phyloP scores from a whole-genome alignment of 23 tunicate genomes.

The Styela clava region DNA sequence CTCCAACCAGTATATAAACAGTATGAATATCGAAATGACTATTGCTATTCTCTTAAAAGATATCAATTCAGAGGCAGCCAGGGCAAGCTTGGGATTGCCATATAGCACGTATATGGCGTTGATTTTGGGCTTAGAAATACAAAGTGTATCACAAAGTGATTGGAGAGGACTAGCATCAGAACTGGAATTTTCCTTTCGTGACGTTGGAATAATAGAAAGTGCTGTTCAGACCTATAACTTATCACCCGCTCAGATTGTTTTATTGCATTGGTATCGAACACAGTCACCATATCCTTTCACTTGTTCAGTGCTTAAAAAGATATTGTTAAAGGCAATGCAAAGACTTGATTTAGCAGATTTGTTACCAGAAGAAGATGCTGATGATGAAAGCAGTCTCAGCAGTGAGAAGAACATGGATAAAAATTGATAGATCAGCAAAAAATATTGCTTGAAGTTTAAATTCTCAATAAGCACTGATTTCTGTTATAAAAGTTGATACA shows the following conservation, averaged over 20 bases:
- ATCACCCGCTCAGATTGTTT: conserved; percentile 17
- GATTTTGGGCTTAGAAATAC: conserved; percentile 70
- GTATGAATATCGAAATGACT: conserved; percentile 51
- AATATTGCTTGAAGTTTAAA: too few species aligned
- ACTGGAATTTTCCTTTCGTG: conserved; percentile 32
- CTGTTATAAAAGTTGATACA: too few species aligned
- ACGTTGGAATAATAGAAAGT: conserved; percentile 13
- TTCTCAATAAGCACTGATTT: too few species aligned
- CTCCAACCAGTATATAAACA: conserved; percentile 16
- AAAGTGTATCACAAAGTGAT: conserved; percentile 52
- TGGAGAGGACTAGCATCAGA: conserved; percentile 80
- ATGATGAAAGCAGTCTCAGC: too few species aligned
- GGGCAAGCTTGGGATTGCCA: conserved; percentile 63
- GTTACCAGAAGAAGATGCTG: conserved; percentile 10
- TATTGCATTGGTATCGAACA: conserved; percentile 22
- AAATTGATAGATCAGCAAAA: too few species aligned
- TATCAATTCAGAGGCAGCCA: conserved; percentile 28
- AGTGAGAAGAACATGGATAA: too few species aligned
- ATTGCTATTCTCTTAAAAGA: conserved; percentile 63
- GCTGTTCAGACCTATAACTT: conserved; percentile 2
- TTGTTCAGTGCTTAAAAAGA: conserved; percentile 27
- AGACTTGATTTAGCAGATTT: conserved; percentile 21
- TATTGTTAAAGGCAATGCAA: conserved; percentile 31
- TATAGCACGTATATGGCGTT: conserved; percentile 43
- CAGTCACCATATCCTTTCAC: conserved; percentile 67